These are phyloP conservation scores for Amazona ochrocephala DNA, from an alignment of 2,797 vertebrate species.

Conservation along the genomic window DNA sequence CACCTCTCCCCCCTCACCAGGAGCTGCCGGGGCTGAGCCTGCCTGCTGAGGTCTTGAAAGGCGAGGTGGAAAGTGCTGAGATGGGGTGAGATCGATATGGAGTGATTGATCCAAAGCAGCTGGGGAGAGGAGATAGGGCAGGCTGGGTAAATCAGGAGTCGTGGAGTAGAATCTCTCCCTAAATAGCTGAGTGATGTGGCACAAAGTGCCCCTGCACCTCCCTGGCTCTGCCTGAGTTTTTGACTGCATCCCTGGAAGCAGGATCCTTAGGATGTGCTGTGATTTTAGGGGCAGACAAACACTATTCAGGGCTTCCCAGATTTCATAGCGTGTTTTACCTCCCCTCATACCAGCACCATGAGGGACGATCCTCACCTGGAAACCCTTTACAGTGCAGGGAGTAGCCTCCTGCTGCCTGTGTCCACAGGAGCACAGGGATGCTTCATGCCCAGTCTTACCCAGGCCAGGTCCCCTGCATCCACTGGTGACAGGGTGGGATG, in stretches of 20 bases:
- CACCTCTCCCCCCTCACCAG: rapidly evolving
- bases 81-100: not conserved
- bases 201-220: not conserved
- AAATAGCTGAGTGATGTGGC: not conserved
- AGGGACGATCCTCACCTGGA: rapidly evolving
- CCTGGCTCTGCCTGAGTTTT: not conserved
- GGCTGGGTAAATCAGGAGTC: not conserved
- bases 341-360: not conserved
- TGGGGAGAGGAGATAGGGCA: slow-evolving; percentile 27
- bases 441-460: not conserved
- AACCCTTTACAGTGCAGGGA: not conserved
- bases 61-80: not conserved
- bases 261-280: not conserved
- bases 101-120: slow-evolving; percentile 7
- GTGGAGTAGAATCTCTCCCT: not conserved
- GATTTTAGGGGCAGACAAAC: not conserved
- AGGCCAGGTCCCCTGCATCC: not conserved
- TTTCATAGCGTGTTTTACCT: not conserved
- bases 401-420: not conserved
- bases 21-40: rapidly evolving
- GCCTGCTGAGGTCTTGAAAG: not conserved
- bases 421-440: not conserved
- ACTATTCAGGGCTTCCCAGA: not conserved
- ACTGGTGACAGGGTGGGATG: not conserved
- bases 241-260: not conserved